Evolutionary conservation across 2,113 vertebrate genomes (phyloP).

Genomic region (Pheucticus melanocephalus): DNA sequence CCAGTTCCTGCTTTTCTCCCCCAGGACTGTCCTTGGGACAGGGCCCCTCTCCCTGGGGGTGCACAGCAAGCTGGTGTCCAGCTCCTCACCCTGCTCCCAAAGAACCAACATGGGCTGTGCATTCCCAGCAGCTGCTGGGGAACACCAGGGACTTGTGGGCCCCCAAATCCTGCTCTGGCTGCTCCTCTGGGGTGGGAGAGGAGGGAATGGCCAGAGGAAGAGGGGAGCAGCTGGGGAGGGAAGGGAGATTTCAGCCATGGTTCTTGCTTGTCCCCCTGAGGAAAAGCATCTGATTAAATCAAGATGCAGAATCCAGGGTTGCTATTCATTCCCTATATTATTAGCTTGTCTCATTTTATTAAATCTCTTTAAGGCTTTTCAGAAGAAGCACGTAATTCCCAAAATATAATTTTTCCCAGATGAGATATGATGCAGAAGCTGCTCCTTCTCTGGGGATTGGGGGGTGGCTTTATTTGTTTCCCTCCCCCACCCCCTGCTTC

Average conservation of each 20-base stretch:
- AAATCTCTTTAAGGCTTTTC: constrained; percentile 54
- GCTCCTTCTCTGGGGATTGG: neutral
- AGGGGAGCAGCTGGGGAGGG: neutral
- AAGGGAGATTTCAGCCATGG: neutral
- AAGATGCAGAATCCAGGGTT: constrained; percentile 31
- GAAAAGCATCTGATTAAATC: constrained; percentile 53
- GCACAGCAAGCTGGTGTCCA: rapidly evolving
- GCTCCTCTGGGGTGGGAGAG: neutral
- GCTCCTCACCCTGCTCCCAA: rapidly evolving
- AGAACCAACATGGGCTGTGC: neutral
- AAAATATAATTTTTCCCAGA: constrained; percentile 54
- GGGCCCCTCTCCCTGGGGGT: neutral
- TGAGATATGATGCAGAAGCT: constrained; percentile 26
- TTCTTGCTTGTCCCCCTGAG: neutral
- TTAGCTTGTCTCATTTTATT: constrained; percentile 66
- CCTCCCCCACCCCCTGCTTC: neutral
- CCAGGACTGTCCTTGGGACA: neutral
- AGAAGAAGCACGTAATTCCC: constrained; percentile 36
- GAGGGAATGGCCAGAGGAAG: neutral
- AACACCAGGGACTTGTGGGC: neutral
- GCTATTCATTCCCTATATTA: constrained; percentile 59
- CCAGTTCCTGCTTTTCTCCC: neutral
- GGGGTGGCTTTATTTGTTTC: constrained; percentile 2
- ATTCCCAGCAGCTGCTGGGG: neutral
- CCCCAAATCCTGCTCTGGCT: neutral